phyloP scores from a whole-genome alignment of 2,888 invertebrate species.

The Xestia c-nigrum region DNA sequence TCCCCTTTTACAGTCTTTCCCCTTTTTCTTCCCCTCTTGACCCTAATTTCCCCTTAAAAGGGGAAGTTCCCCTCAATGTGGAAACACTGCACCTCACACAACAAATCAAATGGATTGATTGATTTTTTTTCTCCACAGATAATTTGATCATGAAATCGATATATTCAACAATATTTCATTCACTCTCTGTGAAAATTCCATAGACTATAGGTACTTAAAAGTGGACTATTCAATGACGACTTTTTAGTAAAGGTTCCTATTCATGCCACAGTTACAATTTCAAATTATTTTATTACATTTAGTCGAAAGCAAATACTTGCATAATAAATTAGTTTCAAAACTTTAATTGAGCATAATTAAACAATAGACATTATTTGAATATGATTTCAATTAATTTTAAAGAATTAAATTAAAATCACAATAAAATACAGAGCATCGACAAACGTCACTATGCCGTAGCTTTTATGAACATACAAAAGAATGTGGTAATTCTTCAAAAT shows the following conservation, averaged over 20 bases:
- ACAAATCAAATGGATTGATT: slow-evolving; percentile 43
- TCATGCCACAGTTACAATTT: background rate
- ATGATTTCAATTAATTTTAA: background rate
- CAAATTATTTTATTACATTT: background rate
- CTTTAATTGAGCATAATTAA: background rate
- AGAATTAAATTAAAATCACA: slow-evolving; percentile 30
- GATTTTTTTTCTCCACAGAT: slow-evolving; percentile 35
- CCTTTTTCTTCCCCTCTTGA: no score
- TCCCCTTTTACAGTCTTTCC: no score
- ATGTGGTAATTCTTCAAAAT: slow-evolving; percentile 94
- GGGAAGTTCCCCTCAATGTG: no score
- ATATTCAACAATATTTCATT: slow-evolving; percentile 13
- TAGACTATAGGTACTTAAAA: slow-evolving; percentile 17
- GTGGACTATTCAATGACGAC: background rate
- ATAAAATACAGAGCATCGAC: slow-evolving; percentile 65
- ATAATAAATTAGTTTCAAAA: background rate
- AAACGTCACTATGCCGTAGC: slow-evolving; percentile 79
- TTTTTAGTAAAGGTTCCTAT: slow-evolving; percentile 1
- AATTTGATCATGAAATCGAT: slow-evolving; percentile 31
- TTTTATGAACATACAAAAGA: slow-evolving; percentile 89
- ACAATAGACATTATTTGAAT: background rate
- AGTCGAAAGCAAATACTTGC: background rate
- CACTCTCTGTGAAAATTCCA: slow-evolving; percentile 23
- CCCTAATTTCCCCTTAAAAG: no score
- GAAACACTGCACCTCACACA: slow-evolving; percentile 51